Conservation (phyloP, 1,140 invertebrate genomes). For the Drosophila dunni region DNA sequence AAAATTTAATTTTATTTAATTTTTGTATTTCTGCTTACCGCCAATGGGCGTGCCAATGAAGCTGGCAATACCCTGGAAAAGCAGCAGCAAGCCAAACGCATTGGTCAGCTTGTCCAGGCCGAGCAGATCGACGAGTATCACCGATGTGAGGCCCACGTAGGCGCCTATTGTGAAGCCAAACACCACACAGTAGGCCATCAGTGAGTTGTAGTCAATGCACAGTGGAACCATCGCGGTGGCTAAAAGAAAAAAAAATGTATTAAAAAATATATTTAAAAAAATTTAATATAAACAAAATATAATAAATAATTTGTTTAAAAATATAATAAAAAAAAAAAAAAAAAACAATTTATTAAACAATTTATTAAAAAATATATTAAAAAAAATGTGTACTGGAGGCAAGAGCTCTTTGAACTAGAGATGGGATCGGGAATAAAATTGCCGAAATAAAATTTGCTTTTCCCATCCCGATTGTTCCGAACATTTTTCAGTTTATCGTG, state of each 20-base stretch:
- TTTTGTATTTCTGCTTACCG: constrained; percentile 86
- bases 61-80: constrained; percentile 96
- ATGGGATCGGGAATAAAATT: too few relatives aligned
- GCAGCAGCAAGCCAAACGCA: constrained; percentile 94
- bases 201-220: constrained; percentile 88
- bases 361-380: too few relatives aligned
- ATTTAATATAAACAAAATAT: too few relatives aligned
- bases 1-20: not conserved
- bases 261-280: too few relatives aligned
- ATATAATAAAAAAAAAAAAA: too few relatives aligned
- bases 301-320: too few relatives aligned
- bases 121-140: constrained; percentile 94
- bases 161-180: constrained; percentile 96
- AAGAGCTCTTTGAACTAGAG: too few relatives aligned
- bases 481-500: too few relatives aligned
- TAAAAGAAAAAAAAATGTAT: constrained; percentile 85
- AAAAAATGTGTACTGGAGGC: too few relatives aligned
- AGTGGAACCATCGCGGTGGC: constrained; percentile 92
- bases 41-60: constrained; percentile 94
- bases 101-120: constrained; percentile 95
- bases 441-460: too few relatives aligned
- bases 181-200: constrained; percentile 91
- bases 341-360: too few relatives aligned
- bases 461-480: too few relatives aligned
- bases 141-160: constrained; percentile 96